A percentile compares a stretch with the other conserved stretches of the same genome.
phyloP scores from a whole-genome alignment of 2,113 vertebrate species.

The Struthio camelus region DNA sequence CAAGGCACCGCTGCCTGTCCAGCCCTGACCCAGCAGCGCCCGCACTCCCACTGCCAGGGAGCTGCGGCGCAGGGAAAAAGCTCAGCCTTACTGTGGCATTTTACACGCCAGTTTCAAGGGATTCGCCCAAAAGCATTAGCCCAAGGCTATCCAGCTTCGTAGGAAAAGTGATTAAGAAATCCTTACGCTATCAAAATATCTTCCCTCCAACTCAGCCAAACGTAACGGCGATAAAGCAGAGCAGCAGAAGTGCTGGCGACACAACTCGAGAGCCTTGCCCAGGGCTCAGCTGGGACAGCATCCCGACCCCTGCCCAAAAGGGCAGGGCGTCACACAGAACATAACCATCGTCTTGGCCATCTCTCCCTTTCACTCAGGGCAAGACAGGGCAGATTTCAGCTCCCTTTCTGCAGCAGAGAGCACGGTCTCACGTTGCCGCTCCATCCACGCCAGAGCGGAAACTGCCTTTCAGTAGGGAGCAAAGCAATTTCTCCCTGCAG shows the following conservation, averaged over 20 bases:
- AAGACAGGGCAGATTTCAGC: neutral
- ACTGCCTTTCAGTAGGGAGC: neutral
- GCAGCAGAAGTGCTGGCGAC: neutral
- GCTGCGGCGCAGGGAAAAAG: neutral
- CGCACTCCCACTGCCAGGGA: no score
- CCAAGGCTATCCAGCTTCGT: neutral
- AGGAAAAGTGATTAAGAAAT: neutral
- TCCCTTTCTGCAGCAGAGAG: neutral
- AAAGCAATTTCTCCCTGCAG: neutral
- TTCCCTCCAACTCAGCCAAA: neutral
- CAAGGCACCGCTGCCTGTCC: no score
- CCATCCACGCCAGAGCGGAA: neutral
- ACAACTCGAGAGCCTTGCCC: neutral
- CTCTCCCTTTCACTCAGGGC: neutral
- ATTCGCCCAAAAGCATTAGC: neutral
- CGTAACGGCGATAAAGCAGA: neutral
- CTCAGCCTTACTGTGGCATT: neutral
- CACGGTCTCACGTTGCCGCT: neutral
- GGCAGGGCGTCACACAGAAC: neutral
- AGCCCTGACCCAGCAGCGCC: no score
- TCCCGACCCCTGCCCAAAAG: fast-evolving
- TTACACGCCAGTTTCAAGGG: neutral
- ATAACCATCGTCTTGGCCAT: neutral
- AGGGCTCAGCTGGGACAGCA: no score
- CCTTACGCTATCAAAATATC: neutral